Evolutionary conservation across 2,113 vertebrate genomes (phyloP), one percentile per base, ranked within the genome.

Genomic region (Solea senegalensis): DNA sequence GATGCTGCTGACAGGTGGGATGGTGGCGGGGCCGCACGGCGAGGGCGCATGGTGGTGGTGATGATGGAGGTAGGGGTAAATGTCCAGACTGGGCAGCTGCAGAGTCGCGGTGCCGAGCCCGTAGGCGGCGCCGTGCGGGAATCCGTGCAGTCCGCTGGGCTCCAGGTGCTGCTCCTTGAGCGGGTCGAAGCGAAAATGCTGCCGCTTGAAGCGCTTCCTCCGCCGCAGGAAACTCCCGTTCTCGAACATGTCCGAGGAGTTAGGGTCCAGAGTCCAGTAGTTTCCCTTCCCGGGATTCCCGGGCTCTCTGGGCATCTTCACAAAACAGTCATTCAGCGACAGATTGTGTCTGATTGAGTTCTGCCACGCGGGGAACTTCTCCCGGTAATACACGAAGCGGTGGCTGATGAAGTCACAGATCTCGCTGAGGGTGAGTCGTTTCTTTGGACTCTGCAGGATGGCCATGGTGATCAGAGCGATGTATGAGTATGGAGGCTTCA

Each of bases 311-410:
- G 94, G 91, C 90, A 95, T 93, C 84, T 95, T 95, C 12, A 94
- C 88, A 46, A 94, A 94, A 76, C 94, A 94, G 88, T 94, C 94
- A 61, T 94, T 94, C 1, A 94, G 89, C 13, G 94, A 94, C 61
- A 94, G 88, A 45, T 94, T 94, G 89, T 94, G 94, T 8, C 94
- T 57, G 89, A 94, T 94, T 1, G 94, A 94, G 89, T 94, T 94
- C 86, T 94, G 94, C 94, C 94, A 94, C 5, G 94, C 94, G 1
- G 94, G 94, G 82, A 94, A 94, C n/a, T 94, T 95, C 79, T 95
- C 94, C 57, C 91, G 86, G 78, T 95, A 95, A 27, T 95, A 95
- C 0, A 49, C 81, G 74, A 95, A 95, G 53, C 94, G 91, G 11
- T 86, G 90, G 82, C 94, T 94, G 92, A 95, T 95, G 14, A 95